phyloP scores from a whole-genome alignment of 23 tunicate genomes.

The Ciona savignyi region DNA sequence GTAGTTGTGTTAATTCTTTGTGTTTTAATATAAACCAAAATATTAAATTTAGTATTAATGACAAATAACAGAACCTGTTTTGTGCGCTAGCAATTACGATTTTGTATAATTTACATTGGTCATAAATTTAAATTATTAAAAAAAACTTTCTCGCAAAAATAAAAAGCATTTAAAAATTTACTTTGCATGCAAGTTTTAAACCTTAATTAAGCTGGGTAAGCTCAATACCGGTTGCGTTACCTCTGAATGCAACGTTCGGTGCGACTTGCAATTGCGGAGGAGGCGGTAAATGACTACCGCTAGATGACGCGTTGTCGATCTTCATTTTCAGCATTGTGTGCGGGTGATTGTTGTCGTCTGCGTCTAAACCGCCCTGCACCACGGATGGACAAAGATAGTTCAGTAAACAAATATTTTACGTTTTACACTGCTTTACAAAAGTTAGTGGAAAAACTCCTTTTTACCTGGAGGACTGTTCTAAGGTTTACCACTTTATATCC shows the following conservation, averaged over 20 bases:
- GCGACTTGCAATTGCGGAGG: conserved; percentile 66
- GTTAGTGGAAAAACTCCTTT: background rate
- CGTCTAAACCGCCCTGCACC: conserved; percentile 42
- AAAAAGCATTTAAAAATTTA: no score
- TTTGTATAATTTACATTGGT: no score
- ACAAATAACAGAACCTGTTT: no score
- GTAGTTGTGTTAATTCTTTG: no score
- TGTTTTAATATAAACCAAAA: no score
- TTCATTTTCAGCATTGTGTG: conserved; percentile 42
- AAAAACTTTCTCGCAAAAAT: no score
- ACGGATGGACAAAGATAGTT: background rate
- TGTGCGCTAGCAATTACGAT: no score
- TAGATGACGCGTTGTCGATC: conserved; percentile 13
- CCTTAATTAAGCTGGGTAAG: no score
- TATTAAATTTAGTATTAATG: no score
- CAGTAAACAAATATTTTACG: background rate
- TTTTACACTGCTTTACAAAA: background rate
- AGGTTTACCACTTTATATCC: background rate
- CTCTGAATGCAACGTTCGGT: conserved; percentile 9
- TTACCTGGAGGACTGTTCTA: background rate
- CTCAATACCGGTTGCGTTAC: no score
- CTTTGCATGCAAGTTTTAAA: no score
- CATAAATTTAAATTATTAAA: no score
- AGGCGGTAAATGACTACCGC: conserved; percentile 41
- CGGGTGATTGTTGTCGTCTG: conserved; percentile 57